These are phyloP conservation scores for Sarcophaga subvicina DNA, from an alignment of 2,888 invertebrate species.

Conservation along the genomic window DNA sequence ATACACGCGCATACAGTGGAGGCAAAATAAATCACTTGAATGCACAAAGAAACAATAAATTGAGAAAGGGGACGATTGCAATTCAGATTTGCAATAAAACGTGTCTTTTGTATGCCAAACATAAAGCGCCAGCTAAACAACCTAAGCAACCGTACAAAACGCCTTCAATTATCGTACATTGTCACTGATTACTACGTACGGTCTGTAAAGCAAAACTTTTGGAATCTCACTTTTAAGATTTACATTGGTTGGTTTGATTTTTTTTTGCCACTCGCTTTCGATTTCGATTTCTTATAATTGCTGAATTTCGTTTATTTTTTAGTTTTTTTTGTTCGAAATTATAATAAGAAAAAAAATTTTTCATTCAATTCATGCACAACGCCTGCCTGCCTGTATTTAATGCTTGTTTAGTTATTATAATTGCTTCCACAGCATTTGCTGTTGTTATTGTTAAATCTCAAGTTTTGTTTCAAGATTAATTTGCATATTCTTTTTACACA, in stretches of 20 bases:
- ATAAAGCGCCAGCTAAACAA: neutral
- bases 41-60: constrained; percentile 37
- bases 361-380: neutral
- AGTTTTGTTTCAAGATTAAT: constrained; percentile 8
- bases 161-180: neutral
- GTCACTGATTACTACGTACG: neutral
- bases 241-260: neutral
- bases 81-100: constrained; percentile 27
- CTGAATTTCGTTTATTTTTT: neutral
- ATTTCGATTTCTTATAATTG: constrained; percentile 8
- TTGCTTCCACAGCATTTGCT: neutral
- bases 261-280: constrained; percentile 1
- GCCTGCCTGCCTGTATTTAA: neutral
- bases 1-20: neutral
- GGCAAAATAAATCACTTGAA: constrained; percentile 30
- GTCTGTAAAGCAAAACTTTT: neutral
- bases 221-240: neutral
- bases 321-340: neutral
- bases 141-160: neutral
- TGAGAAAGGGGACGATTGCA: neutral
- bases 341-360: constrained; percentile 7
- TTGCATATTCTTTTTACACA: constrained; percentile 36
- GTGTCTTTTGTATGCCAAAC: constrained; percentile 23
- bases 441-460: neutral
- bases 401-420: neutral